Conservation (phyloP, 2,888 invertebrate species). For the Polymixis flavicincta region DNA sequence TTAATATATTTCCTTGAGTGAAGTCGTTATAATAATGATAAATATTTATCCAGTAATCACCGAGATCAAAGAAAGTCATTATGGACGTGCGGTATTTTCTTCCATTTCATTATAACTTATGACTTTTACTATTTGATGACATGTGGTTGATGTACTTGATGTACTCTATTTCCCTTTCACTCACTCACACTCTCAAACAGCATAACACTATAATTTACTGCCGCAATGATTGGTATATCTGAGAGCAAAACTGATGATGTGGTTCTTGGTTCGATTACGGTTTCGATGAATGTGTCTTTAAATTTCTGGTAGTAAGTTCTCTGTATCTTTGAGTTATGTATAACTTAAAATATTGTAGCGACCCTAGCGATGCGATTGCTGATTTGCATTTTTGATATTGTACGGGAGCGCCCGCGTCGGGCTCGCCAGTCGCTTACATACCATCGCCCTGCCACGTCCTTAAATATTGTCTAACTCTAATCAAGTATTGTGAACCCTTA, state of each 20-base stretch:
- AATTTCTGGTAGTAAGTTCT: background rate
- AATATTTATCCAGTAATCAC: conserved; percentile 5
- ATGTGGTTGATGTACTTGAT: conserved; percentile 1
- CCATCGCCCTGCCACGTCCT: too few species aligned
- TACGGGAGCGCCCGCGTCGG: too few species aligned
- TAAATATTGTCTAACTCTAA: too few species aligned
- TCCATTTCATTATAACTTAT: conserved; percentile 12
- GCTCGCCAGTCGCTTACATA: too few species aligned
- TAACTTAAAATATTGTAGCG: too few species aligned
- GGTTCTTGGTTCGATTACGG: background rate
- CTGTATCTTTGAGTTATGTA: background rate
- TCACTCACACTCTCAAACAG: conserved; percentile 5
- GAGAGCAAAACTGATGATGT: background rate
- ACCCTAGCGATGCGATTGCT: too few species aligned
- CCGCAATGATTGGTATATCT: background rate
- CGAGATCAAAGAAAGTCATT: conserved; percentile 43
- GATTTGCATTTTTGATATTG: too few species aligned
- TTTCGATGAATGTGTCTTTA: background rate
- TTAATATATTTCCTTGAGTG: conserved; percentile 15
- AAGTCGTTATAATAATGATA: conserved; percentile 1
- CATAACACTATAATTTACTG: background rate
- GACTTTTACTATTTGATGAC: conserved; percentile 49
- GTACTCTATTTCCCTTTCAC: conserved; percentile 42
- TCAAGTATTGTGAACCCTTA: too few species aligned
- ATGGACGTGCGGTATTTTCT: conserved; percentile 3